These are phyloP conservation scores for Chesias legatella DNA, from an alignment of 2,888 invertebrate species.

Conservation along the genomic window DNA sequence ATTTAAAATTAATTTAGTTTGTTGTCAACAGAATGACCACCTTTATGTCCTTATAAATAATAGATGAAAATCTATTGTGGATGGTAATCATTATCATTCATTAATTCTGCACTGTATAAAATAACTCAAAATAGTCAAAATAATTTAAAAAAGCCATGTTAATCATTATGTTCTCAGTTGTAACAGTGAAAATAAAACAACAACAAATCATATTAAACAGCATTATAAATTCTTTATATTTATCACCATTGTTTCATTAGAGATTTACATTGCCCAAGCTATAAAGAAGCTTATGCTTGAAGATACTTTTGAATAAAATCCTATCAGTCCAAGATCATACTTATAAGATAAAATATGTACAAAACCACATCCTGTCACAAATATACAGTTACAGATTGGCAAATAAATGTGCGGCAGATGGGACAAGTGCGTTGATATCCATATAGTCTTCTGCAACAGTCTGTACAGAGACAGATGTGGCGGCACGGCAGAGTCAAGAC, in stretches of 20 bases:
- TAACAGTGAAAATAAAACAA: constrained; percentile 15
- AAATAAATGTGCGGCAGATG: constrained; percentile 77
- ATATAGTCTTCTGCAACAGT: constrained; percentile 72
- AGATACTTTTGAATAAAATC: constrained; percentile 1
- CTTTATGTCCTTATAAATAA: too few relatives aligned
- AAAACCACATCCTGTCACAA: constrained; percentile 47
- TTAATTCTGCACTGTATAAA: too few relatives aligned
- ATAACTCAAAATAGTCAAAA: too few relatives aligned
- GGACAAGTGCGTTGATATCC: constrained; percentile 76
- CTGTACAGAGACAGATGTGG: constrained; percentile 77
- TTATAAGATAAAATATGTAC: constrained; percentile 18
- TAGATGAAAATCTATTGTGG: too few relatives aligned
- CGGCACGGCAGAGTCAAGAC: constrained; percentile 78
- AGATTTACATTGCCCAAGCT: too few relatives aligned
- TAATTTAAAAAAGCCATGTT: too few relatives aligned
- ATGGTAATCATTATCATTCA: too few relatives aligned
- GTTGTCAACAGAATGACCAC: too few relatives aligned
- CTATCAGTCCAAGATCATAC: constrained; percentile 14
- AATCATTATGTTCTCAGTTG: too few relatives aligned
- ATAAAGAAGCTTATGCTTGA: too few relatives aligned
- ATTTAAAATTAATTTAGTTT: too few relatives aligned
- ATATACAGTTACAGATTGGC: constrained; percentile 78
- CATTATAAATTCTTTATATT: constrained; percentile 6
- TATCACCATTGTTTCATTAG: constrained; percentile 1
- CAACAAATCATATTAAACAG: constrained; percentile 1